Conservation (phyloP, 1,140 invertebrate species). For the Drosophila fuyamai region DNA sequence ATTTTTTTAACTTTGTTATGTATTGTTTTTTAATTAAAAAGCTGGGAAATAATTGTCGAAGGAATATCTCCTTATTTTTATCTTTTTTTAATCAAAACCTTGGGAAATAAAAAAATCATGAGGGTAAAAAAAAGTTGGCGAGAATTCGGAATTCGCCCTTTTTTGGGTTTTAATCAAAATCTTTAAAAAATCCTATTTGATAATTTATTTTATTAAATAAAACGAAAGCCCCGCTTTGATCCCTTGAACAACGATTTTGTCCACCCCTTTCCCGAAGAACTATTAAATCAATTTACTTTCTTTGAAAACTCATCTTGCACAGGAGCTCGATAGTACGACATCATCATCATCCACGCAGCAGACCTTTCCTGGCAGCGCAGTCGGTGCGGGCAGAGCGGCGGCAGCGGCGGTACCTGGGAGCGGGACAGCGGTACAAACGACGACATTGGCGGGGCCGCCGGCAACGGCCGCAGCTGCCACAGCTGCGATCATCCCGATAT, state of each 20-base stretch:
- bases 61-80: no score
- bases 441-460: slow-evolving; percentile 83
- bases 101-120: no score
- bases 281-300: neutral
- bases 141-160: no score
- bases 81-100: no score
- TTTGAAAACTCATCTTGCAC: neutral
- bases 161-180: neutral
- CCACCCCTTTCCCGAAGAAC: neutral
- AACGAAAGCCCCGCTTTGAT: neutral
- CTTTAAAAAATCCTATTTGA: neutral
- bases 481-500: slow-evolving; percentile 84
- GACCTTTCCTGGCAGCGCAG: slow-evolving; percentile 33
- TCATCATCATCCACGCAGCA: slow-evolving; percentile 63
- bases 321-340: slow-evolving; percentile 80
- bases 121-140: no score
- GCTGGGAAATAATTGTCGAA: no score
- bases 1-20: no score
- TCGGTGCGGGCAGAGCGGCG: slow-evolving; percentile 9
- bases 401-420: slow-evolving; percentile 37
- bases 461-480: slow-evolving; percentile 84
- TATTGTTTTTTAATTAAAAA: no score
- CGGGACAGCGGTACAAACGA: slow-evolving; percentile 70
- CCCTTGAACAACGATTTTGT: slow-evolving; percentile 6
- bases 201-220: neutral